Evolutionary conservation across 2,888 invertebrate species (phyloP), one percentile per base, ranked within the genome.

Genomic region (Anodontia alba): DNA sequence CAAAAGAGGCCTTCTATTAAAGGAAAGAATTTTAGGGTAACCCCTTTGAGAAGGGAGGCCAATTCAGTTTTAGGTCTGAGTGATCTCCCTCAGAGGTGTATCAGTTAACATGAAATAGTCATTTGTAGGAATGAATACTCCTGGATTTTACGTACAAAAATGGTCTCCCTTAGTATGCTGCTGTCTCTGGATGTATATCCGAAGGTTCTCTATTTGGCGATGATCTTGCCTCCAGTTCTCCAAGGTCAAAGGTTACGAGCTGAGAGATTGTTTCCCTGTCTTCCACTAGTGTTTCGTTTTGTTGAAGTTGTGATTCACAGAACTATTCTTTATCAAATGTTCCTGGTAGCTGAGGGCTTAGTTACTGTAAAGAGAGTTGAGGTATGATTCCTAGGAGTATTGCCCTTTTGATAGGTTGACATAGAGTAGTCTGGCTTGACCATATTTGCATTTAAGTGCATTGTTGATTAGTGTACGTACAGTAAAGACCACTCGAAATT

Each of bases 51-150:
- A n/a, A n/a, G n/a, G n/a, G n/a, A n/a, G n/a, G n/a, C n/a, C n/a
- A n/a, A n/a, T n/a, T n/a, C n/a, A n/a, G n/a, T n/a, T n/a, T n/a
- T n/a, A n/a, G n/a, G n/a, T n/a, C n/a, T n/a, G n/a, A n/a, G n/a
- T n/a, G n/a, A n/a, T n/a, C n/a, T n/a, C n/a, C n/a, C n/a, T n/a
- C n/a, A n/a, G n/a, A n/a, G n/a, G n/a, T n/a, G n/a, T n/a, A n/a
- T n/a, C n/a, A n/a, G n/a, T n/a, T n/a, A n/a, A n/a, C n/a, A n/a
- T n/a, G n/a, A n/a, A n/a, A n/a, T n/a, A n/a, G n/a, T 46, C 46
- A 33, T 29, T 79, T 76, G 8, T 76, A 80, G 80, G 73, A 76
- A 67, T 43, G 80, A 80, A 54, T 76, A 80, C 68, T 43, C 17
- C n/a, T 70, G 62, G 70, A 57, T 80, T 42, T 15, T 80, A 29